phyloP scores from a whole-genome alignment of 2,888 invertebrate species.

The Galerucella nymphaeae region DNA sequence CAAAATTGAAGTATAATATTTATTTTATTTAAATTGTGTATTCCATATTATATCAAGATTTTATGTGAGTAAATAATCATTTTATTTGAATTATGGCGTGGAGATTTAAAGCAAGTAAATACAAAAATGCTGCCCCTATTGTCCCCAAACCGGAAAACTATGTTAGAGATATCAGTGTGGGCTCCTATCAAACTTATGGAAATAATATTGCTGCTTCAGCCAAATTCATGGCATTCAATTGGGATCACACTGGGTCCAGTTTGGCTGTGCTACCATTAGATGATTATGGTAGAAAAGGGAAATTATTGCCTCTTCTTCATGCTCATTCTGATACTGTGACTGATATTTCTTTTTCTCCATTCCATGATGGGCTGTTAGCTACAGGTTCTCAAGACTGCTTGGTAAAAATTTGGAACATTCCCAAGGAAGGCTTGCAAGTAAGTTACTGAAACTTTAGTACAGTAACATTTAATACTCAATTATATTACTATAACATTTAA shows the following conservation, averaged over 20 bases:
- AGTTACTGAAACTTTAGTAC: background rate
- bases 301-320: constrained; percentile 87
- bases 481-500: background rate
- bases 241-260: constrained; percentile 92
- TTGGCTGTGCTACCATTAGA: constrained; percentile 89
- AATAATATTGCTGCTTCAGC: constrained; percentile 95
- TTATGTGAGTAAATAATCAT: constrained; percentile 37
- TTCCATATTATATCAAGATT: constrained; percentile 21
- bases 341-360: constrained; percentile 95
- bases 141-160: constrained; percentile 94
- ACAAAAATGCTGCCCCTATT: constrained; percentile 97
- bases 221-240: constrained; percentile 94
- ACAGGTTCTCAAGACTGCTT: constrained; percentile 91
- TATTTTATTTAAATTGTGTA: constrained; percentile 16
- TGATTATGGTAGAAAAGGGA: constrained; percentile 89
- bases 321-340: constrained; percentile 92
- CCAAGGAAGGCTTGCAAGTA: constrained; percentile 75
- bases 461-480: background rate
- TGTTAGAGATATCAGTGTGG: constrained; percentile 88
- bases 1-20: constrained; percentile 10
- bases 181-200: constrained; percentile 93
- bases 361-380: constrained; percentile 90
- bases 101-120: constrained; percentile 98
- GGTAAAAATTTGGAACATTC: constrained; percentile 92
- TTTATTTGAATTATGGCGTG: constrained; percentile 76